A percentile compares a stretch with the other conserved stretches of the same genome.
Evolutionary conservation across 2,797 vertebrate species (phyloP).

Genomic region (Astyanax mexicanus): DNA sequence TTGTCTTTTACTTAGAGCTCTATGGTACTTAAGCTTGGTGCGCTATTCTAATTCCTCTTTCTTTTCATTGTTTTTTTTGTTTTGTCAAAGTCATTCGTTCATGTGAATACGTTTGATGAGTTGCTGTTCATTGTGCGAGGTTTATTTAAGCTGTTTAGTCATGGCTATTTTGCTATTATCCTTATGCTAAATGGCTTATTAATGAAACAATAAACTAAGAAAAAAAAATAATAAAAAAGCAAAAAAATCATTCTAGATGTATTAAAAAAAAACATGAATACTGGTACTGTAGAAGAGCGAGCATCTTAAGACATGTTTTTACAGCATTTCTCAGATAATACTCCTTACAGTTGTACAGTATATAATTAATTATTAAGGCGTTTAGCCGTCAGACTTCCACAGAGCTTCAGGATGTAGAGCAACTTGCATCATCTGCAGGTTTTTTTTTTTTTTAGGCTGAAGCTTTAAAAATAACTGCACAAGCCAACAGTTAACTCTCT

Average conservation of each 20-base stretch:
- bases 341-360: not conserved
- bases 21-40: slow-evolving; percentile 3
- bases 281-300: not conserved
- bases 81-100: too few relatives aligned
- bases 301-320: not conserved
- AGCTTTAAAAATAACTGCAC: not conserved
- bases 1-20: slow-evolving; percentile 7
- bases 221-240: too few relatives aligned
- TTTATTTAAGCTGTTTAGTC: slow-evolving; percentile 20
- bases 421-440: not conserved
- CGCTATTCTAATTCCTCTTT: not conserved
- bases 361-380: slow-evolving; percentile 12
- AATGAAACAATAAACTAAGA: not conserved
- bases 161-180: not conserved
- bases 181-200: too few relatives aligned
- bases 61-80: not conserved
- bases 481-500: too few relatives aligned
- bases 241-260: too few relatives aligned
- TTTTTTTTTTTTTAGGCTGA: not conserved
- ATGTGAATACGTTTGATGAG: not conserved
- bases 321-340: not conserved
- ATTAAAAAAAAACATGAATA: not conserved
- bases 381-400: not conserved
- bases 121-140: not conserved
- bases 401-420: not conserved